Evolutionary conservation across 1,140 invertebrate species (phyloP), one percentile per base, ranked within the genome.

Genomic region (Homalodisca vitripennis): DNA sequence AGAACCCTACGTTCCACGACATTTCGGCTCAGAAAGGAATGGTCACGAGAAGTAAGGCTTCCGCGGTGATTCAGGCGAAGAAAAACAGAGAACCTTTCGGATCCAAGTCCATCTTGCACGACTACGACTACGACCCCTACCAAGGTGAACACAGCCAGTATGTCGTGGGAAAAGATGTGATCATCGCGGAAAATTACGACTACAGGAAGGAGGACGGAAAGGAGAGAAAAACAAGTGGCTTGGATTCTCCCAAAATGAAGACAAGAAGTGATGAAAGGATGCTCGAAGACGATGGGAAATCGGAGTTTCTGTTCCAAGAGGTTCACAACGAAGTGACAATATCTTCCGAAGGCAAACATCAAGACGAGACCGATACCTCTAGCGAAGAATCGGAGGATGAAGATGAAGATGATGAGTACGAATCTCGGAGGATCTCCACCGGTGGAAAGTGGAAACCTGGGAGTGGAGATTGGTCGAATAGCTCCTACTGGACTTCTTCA

Each of bases 401-500:
- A 26, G 80, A 81, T 71, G 84, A 85, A 1, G 84, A 86, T 24
- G 86, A 83, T 6, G 79, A 79, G 26, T 76, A 70, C 68, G 78
- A 26, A 22, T 79, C 80, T 6, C 86, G 87, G 26, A 81, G 83
- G 3, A 82, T 83, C 47, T 85, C 91, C 73, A 91, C 88, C 0
- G 88, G 89, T 55, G 89, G 90, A 1, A 92, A 92, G 79, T 92
- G 90, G 88, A 84, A 82, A 73, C 84, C 84, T 22, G 67, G 41
- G 14, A 31, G 67, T 14, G 53, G 47, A 13, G 60, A 62, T n/a
- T 55, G 57, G 57, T 31, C n/a, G 26, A 47, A 73, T 41, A 20
- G 27, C 12, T 3, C 73, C 47, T 29, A 12, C 17, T 69, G 60
- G 68, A 67, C 65, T 63, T 24, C 79, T 48, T 77, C 78, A 70